phyloP scores from a whole-genome alignment of 2,888 invertebrate genomes.

The Ferdinandea cuprea region DNA sequence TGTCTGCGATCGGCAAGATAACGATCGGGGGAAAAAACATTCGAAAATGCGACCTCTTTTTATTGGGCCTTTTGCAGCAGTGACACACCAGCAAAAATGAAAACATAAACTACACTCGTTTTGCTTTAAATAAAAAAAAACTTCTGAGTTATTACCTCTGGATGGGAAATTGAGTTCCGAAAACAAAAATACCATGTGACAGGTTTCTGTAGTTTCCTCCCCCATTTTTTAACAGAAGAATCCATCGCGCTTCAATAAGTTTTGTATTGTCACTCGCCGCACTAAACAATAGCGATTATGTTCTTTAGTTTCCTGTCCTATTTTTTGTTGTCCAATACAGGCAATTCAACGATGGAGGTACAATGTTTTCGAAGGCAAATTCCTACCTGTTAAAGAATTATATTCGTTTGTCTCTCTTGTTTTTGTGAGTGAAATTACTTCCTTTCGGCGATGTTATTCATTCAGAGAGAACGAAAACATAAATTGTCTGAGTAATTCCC shows the following conservation, averaged over 20 bases:
- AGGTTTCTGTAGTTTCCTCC: constrained; percentile 40
- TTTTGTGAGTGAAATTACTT: constrained; percentile 38
- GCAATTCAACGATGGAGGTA: constrained; percentile 7
- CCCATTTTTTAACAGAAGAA: constrained; percentile 9
- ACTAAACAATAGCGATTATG: constrained; percentile 10
- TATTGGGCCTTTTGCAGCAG: neutral
- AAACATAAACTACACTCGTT: constrained; percentile 8
- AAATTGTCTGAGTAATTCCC: constrained; percentile 24
- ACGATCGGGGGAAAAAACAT: constrained; percentile 21
- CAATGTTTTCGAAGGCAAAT: constrained; percentile 5
- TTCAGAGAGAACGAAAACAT: constrained; percentile 7
- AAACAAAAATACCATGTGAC: constrained; percentile 34
- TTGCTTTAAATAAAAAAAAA: constrained; percentile 10
- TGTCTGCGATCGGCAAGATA: constrained; percentile 41
- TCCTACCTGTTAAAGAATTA: constrained; percentile 22
- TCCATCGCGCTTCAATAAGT: constrained; percentile 55
- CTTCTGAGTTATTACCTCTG: constrained; percentile 27
- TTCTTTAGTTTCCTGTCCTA: constrained; percentile 46
- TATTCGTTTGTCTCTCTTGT: neutral
- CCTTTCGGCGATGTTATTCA: constrained; percentile 8
- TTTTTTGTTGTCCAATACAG: constrained; percentile 4
- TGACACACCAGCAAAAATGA: constrained; percentile 14
- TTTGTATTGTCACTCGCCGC: constrained; percentile 35
- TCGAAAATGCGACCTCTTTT: constrained; percentile 18
- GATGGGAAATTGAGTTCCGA: constrained; percentile 15